Conservation (phyloP, 2,888 invertebrate species). For the Thereva unica region DNA sequence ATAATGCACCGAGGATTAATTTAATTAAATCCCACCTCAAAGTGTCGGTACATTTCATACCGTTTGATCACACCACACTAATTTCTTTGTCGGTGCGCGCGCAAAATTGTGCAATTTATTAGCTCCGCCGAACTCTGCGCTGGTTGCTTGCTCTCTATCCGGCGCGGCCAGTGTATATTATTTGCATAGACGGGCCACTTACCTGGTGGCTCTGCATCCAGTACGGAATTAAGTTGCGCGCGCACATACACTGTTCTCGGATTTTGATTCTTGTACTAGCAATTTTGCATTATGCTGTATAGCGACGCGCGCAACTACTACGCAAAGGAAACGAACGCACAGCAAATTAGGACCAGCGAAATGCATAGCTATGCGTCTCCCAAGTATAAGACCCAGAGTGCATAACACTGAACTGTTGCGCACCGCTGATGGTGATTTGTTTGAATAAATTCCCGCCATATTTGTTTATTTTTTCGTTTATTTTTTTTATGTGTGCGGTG, state of each 20-base stretch:
- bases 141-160: no score
- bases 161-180: no score
- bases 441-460: conserved; percentile 8
- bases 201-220: not conserved
- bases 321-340: no score
- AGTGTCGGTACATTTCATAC: conserved; percentile 35
- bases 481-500: not conserved
- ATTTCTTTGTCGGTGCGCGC: conserved; percentile 32
- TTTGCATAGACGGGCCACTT: not conserved
- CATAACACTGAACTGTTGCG: not conserved
- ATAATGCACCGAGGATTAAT: conserved; percentile 32
- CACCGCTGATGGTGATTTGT: conserved; percentile 29
- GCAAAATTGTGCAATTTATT: conserved; percentile 29
- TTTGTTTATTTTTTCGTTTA: not conserved
- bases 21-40: conserved; percentile 37
- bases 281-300: no score
- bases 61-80: conserved; percentile 34
- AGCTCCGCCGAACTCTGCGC: no score
- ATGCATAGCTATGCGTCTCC: no score
- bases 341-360: no score
- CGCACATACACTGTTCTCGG: not conserved
- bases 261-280: no score
- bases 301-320: no score
- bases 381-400: no score
- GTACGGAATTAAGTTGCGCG: conserved; percentile 13